Base-by-base conservation (phyloP, 2,797 vertebrate species). In the Neomorphus geoffroyi region DNA sequence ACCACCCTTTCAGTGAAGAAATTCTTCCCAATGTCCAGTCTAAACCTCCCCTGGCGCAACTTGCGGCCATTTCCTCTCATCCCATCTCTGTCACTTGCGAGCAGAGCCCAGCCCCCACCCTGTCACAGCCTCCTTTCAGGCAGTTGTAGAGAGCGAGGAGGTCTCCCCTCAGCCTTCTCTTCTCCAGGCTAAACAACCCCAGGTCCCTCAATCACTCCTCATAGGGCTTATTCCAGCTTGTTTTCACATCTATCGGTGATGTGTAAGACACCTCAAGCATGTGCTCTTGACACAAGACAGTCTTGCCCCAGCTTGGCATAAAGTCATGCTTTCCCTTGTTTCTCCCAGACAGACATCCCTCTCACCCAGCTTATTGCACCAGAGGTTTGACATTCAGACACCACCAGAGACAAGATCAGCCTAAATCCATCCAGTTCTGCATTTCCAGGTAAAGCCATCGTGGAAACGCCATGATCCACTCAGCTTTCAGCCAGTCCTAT, bases 241-340 rank as follows among this genome's bases (percentile, higher is more conserved):
- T 57, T 71, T 70, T 48, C 62, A 50, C 2, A 10, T 11, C 28
- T 32, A 8, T 9, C 2, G 0, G 50, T 32, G 72, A 18, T 0
- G 0, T 11, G 28, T 28, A 27, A 14, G 41, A 13, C 32, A 80
- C 43, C 51, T 70, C 32, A 37, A 62, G 33, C 7, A 4, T 0
- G 12, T 5, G 16, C 43, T 18, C 35, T 16, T 0, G 0, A 18
- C 6, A 11, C 0, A n/a, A 0, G 65, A 56, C 13, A 39, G 7
- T 83, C 78, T 28, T 65, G 4, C 7, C 28, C 41, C 35, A 16
- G n/a, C 17, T 35, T 26, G 30, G 19, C 60, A 26, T 3, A 8
- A 69, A 74, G 48, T 10, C 33, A 18, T 8, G 13, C 9, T 73
- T 43, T 28, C 18, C 41, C 26, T 41, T 9, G 10, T 45, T n/a